phyloP scores from a whole-genome alignment of 2,113 vertebrate species.

The Cebidichthys violaceus region DNA sequence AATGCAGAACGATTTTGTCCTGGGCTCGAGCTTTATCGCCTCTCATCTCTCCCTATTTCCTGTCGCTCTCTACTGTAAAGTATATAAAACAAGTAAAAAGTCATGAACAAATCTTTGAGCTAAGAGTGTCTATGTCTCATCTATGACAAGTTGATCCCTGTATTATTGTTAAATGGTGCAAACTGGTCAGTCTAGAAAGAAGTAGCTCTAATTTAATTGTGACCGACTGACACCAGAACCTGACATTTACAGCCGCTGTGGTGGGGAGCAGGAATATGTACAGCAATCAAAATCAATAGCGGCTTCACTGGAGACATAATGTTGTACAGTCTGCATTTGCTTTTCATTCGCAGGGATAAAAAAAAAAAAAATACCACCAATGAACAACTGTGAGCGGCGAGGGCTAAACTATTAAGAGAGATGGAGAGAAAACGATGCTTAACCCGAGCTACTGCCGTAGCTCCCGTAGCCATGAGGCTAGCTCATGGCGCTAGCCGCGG shows the following conservation, averaged over 20 bases:
- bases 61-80: not conserved
- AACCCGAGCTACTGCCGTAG: not conserved
- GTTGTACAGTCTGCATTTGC: conserved; percentile 21
- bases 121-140: not conserved
- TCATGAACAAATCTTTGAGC: not conserved
- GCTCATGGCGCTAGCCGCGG: no score
- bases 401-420: not conserved
- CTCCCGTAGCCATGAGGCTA: no score
- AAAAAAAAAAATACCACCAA: conserved; percentile 20
- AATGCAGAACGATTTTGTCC: not conserved
- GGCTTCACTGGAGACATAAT: conserved; percentile 32
- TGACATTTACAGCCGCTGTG: conserved; percentile 48
- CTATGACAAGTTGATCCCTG: not conserved
- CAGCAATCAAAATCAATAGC: conserved; percentile 41
- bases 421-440: not conserved
- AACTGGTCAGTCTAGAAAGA: not conserved
- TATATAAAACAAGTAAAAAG: not conserved
- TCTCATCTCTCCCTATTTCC: not conserved
- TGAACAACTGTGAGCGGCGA: conserved; percentile 21
- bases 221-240: not conserved
- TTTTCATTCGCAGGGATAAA: conserved; percentile 17
- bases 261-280: conserved; percentile 21
- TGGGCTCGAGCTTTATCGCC: conserved; percentile 1
- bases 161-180: not conserved
- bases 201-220: conserved; percentile 7